phyloP scores from a whole-genome alignment of 2,113 vertebrate species.

The Sitta europaea region DNA sequence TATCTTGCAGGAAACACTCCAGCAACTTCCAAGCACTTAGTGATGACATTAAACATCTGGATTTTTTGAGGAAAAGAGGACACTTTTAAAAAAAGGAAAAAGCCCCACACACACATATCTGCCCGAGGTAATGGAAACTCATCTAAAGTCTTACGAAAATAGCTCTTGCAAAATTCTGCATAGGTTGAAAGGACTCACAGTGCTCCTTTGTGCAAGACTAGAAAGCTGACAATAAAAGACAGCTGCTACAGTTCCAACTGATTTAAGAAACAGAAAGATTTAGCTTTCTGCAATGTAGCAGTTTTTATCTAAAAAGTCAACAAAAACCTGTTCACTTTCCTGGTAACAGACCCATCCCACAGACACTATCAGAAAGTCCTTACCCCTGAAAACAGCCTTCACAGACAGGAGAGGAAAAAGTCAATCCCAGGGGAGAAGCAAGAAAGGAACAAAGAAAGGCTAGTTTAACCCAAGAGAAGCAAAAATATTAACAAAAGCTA shows the following conservation, averaged over 20 bases:
- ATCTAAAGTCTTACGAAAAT: background rate
- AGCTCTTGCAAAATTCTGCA: background rate
- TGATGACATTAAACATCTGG: slow-evolving; percentile 2
- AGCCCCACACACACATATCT: background rate
- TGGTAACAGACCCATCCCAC: background rate
- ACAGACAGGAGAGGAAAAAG: background rate
- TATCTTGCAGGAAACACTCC: background rate
- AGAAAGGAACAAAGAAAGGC: background rate
- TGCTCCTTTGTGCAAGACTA: background rate
- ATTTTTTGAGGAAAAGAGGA: background rate
- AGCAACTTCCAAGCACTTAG: background rate
- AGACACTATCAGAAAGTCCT: background rate
- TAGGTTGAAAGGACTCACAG: background rate
- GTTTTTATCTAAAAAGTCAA: background rate
- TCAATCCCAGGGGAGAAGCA: background rate
- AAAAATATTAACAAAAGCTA: background rate
- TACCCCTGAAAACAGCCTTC: background rate
- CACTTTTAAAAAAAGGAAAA: background rate
- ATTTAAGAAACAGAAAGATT: slow-evolving; percentile 7
- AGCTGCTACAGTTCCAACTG: background rate
- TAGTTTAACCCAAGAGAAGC: background rate
- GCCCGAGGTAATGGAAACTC: slow-evolving; percentile 45
- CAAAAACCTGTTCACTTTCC: background rate
- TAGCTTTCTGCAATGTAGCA: fast-evolving
- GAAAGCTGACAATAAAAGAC: slow-evolving; percentile 2